Evolutionary conservation across 1,140 invertebrate genomes (phyloP).

Genomic region (Aradophagus sp.): DNA sequence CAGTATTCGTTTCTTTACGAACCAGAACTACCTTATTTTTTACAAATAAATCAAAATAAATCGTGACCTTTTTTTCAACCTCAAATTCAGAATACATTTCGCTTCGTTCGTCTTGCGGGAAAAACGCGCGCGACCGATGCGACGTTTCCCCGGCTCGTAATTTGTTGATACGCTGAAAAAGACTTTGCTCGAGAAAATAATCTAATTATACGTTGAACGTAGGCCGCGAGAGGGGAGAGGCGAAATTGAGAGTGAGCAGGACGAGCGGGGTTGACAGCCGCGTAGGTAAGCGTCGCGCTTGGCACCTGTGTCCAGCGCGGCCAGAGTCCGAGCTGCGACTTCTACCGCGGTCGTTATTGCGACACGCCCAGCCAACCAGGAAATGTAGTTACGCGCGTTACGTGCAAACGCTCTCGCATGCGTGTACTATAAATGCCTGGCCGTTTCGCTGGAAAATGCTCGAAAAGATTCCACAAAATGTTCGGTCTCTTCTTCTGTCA

Average conservation of each 20-base stretch:
- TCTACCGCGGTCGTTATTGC: conserved; percentile 24
- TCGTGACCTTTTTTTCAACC: not conserved
- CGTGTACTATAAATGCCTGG: no score
- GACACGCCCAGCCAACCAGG: conserved; percentile 40
- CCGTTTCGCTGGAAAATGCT: no score
- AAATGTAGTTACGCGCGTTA: conserved; percentile 44
- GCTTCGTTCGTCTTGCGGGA: conserved; percentile 2
- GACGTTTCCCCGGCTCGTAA: conserved; percentile 25
- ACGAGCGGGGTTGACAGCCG: conserved; percentile 27
- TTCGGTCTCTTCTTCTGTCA: no score
- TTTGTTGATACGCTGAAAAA: conserved; percentile 35
- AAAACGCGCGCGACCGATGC: conserved; percentile 26
- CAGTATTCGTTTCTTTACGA: no score
- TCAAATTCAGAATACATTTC: conserved; percentile 14
- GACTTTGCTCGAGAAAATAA: conserved; percentile 29
- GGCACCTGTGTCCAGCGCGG: conserved; percentile 30
- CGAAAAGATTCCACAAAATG: no score
- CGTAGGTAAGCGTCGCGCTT: conserved; percentile 18
- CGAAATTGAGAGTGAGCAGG: conserved; percentile 20
- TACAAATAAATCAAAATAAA: no score
- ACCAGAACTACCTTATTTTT: no score
- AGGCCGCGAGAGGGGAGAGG: no score
- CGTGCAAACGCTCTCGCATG: conserved; percentile 30
- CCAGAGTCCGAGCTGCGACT: conserved; percentile 11
- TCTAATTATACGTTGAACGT: conserved; percentile 42